phyloP scores from a whole-genome alignment of 2,888 invertebrate genomes.

The Cataglyphis albicans region DNA sequence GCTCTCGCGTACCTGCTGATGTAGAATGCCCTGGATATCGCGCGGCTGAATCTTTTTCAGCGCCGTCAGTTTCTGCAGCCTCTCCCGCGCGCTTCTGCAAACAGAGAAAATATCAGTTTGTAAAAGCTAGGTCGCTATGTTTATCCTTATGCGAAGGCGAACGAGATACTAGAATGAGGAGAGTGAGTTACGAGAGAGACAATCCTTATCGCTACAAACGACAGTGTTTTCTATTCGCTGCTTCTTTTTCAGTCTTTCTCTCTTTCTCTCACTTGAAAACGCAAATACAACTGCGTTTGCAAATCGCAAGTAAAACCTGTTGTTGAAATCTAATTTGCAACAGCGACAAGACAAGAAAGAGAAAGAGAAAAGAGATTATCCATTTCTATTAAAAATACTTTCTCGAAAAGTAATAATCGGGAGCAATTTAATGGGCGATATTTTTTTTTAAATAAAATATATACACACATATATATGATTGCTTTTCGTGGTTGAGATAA shows the following conservation, averaged over 20 bases:
- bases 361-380: slow-evolving; percentile 19
- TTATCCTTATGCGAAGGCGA: slow-evolving; percentile 37
- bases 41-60: slow-evolving; percentile 95
- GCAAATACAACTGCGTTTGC: background rate
- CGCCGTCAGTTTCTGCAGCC: slow-evolving; percentile 96
- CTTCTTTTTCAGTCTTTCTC: background rate
- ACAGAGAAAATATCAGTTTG: slow-evolving; percentile 66
- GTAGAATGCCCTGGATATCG: slow-evolving; percentile 84
- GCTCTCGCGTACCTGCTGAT: slow-evolving; percentile 82
- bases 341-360: background rate
- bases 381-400: background rate
- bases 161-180: slow-evolving; percentile 25
- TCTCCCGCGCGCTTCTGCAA: slow-evolving; percentile 89
- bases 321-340: slow-evolving; percentile 28
- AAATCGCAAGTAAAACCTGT: background rate
- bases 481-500: background rate
- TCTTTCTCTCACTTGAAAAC: background rate
- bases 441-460: slow-evolving; percentile 8
- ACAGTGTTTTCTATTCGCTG: slow-evolving; percentile 1
- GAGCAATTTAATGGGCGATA: slow-evolving; percentile 17
- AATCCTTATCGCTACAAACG: slow-evolving; percentile 19
- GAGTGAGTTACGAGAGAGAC: slow-evolving; percentile 23
- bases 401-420: background rate
- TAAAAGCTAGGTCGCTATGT: slow-evolving; percentile 7
- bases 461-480: background rate